Evolutionary conservation across 2,888 invertebrate genomes (phyloP), one percentile per base, ranked within the genome.

Genomic region (Trissoscelio sp.): DNA sequence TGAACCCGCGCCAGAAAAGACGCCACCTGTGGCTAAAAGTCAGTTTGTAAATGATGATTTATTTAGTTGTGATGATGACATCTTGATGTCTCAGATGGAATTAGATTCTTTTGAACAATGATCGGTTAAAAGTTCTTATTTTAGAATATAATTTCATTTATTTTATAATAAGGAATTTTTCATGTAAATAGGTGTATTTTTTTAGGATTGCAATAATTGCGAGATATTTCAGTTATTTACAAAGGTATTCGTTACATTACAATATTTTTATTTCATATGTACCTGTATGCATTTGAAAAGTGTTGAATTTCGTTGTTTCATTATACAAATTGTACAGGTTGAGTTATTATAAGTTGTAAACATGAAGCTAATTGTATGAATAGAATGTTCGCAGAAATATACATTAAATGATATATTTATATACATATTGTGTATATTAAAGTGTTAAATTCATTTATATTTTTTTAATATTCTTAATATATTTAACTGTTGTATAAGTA

Each of bases 41-140:
- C 39, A 51, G 12, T 62, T 24, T 14, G 16, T 20, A 31, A 42
- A 28, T 6, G 55, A 69, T 42, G 62, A 77, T 18, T 62, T 77
- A 24, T 77, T 77, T 51, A 69, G 77, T 46, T 69, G 69, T 46
- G 69, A 77, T 0, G 88, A 89, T 20, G 89, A 90, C 70, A 88
- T 88, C 69, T 79, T 89, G 12, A 79, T 90, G 16, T 90, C 90
- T 28, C 90, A 90, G 67, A 57, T 90, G 28, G 88, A 90, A 51
- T 81, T 89, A 31, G 87, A 89, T 64, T 83, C 55, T 57, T 51
- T 74, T 2, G 24, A 55, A 46, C 12, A 16, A 24, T 37, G 28
- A 18, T 24, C n/a, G 9, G 53, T 37, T 18, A 18, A 3, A 22
- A 34, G 5, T 44, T 60, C 11, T 64, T 46, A 7, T 64, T 3